Evolutionary conservation across 2,888 invertebrate genomes (phyloP).

Genomic region (Bunonema sp.): DNA sequence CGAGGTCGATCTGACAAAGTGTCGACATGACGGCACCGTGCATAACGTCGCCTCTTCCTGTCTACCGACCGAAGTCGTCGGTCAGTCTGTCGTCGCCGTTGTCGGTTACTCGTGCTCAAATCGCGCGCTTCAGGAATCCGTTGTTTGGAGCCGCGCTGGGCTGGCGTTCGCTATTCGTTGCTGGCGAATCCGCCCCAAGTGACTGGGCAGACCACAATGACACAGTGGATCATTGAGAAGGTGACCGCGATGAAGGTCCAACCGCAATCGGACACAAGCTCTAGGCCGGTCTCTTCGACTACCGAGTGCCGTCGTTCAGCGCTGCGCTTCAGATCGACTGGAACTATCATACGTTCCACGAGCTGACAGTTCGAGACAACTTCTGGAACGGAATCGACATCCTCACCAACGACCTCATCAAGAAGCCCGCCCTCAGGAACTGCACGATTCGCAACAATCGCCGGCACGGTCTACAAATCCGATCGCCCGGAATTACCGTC

Average conservation of each 20-base stretch:
- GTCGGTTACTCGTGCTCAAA: not conserved
- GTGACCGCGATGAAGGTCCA: not conserved
- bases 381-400: slow-evolving; percentile 81
- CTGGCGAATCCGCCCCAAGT: slow-evolving; percentile 56
- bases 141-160: slow-evolving; percentile 73
- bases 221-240: slow-evolving; percentile 71
- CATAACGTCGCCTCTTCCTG: slow-evolving; percentile 55
- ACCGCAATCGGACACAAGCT: not conserved
- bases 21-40: slow-evolving; percentile 56
- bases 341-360: slow-evolving; percentile 50
- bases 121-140: slow-evolving; percentile 18
- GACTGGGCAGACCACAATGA: slow-evolving; percentile 60
- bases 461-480: slow-evolving; percentile 57
- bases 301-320: slow-evolving; percentile 47
- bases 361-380: slow-evolving; percentile 55
- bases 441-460: slow-evolving; percentile 24
- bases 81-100: slow-evolving; percentile 18
- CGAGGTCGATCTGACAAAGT: slow-evolving; percentile 64
- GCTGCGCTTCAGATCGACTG: slow-evolving; percentile 53
- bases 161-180: slow-evolving; percentile 75
- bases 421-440: slow-evolving; percentile 47
- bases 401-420: slow-evolving; percentile 79
- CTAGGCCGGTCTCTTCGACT: slow-evolving; percentile 74
- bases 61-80: slow-evolving; percentile 47
- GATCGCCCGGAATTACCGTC: slow-evolving; percentile 45